These are phyloP conservation scores for Origma solitaria DNA, from an alignment of 2,113 vertebrate species.

Conservation along the genomic window DNA sequence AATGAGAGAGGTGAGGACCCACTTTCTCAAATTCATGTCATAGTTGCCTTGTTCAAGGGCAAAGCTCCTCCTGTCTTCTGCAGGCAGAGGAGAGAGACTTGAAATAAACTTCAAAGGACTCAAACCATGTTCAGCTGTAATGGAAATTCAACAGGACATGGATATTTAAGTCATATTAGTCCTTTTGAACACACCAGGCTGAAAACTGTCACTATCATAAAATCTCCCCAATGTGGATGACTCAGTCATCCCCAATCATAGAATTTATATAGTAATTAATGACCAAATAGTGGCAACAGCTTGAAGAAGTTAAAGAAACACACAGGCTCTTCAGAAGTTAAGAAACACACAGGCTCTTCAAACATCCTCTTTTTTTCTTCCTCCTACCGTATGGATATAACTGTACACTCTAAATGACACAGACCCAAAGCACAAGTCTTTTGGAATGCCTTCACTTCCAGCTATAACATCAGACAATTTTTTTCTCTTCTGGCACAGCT, in stretches of 20 bases:
- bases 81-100: not conserved
- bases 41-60: not conserved
- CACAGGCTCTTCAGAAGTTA: not conserved
- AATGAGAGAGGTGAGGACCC: not conserved
- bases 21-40: not conserved
- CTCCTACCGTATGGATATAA: rapidly evolving
- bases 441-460: not conserved
- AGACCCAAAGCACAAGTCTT: not conserved
- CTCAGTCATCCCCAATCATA: not conserved
- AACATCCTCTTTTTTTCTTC: not conserved
- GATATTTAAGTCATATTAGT: not conserved
- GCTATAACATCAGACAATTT: not conserved
- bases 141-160: not conserved
- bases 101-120: not conserved
- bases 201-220: not conserved
- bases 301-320: not conserved
- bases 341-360: not conserved
- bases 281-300: not conserved
- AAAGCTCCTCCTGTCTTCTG: not conserved
- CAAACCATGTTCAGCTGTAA: not conserved
- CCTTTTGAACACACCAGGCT: not conserved
- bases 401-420: not conserved
- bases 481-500: not conserved
- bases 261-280: not conserved
- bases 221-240: not conserved